Base-by-base conservation (phyloP, 2,113 vertebrate genomes). In the Stictonetta naevosa region DNA sequence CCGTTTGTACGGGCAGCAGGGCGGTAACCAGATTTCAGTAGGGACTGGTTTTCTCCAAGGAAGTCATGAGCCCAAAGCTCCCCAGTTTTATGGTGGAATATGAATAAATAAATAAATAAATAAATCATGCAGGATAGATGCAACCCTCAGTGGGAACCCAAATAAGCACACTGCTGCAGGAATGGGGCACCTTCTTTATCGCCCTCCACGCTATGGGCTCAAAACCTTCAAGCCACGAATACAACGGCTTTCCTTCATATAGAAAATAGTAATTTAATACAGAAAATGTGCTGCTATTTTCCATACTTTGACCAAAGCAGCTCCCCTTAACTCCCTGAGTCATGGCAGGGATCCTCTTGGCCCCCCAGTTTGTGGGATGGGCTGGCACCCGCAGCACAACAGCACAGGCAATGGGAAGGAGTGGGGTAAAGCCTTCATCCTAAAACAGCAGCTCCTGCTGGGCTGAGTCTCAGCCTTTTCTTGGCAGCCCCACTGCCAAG, bases 161-260 rank as follows among this genome's bases (percentile, higher is more conserved):
- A n/a, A 40, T 9, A 40, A 62, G 53, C 23, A 5, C 1, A 4
- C 40, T 40, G 1, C 6, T 29, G 18, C 15, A 59, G 44, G 44
- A 28, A 68, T 29, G 62, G 6, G 29, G 36, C 20, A 5, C 12
- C 3, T 1, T 63, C 40, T 12, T 78, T 5, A 8, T 4, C 0
- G 2, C 3, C 80, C 58, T 15, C 4, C 71, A 40, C 17, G 53
- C 5, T 8, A 36, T 7, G 0, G 8, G 38, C 18, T 8, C 22
- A 20, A 2, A 52, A 14, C 16, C 18, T 44, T 17, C 62, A 40
- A 64, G 62, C 36, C 23, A 64, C 28, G 17, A 34, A 40, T 29
- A 64, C 38, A 64, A 13, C 26, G 20, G 46, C 10, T 48, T 48
- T 28, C 8, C 13, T 64, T 29, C 28, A 29, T 20, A 29, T 14